Conservation (phyloP, 1,140 invertebrate species). For the Telenomus remus region DNA sequence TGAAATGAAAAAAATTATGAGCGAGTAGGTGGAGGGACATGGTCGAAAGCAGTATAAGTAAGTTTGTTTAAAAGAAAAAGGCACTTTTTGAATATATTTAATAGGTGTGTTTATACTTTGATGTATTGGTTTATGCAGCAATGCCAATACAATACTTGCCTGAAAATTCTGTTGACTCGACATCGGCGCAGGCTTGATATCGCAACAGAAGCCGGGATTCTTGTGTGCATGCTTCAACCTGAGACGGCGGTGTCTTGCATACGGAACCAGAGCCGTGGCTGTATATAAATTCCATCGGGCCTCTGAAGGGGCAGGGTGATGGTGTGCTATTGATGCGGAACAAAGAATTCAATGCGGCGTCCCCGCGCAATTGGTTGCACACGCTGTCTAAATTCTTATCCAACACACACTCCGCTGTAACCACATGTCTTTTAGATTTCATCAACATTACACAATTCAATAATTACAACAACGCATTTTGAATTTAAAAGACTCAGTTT, state of each 20-base stretch:
- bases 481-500: too few species aligned
- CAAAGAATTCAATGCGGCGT: slow-evolving; percentile 77
- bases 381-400: slow-evolving; percentile 65
- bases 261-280: slow-evolving; percentile 81
- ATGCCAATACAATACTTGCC: slow-evolving; percentile 72
- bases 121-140: slow-evolving; percentile 9
- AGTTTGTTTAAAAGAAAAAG: too few species aligned
- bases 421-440: too few species aligned
- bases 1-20: too few species aligned
- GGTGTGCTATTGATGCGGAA: slow-evolving; percentile 77
- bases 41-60: too few species aligned
- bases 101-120: too few species aligned
- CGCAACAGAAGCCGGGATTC: slow-evolving; percentile 85
- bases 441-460: too few species aligned
- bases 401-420: slow-evolving; percentile 71
- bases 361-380: slow-evolving; percentile 76
- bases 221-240: slow-evolving; percentile 88
- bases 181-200: slow-evolving; percentile 91
- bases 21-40: too few species aligned
- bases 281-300: slow-evolving; percentile 80
- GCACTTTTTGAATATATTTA: too few species aligned
- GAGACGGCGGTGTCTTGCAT: slow-evolving; percentile 84
- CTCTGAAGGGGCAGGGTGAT: slow-evolving; percentile 76
- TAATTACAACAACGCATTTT: too few species aligned
- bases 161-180: slow-evolving; percentile 82